Conservation (phyloP, 2,113 vertebrate genomes). For the Alectura lathami region DNA sequence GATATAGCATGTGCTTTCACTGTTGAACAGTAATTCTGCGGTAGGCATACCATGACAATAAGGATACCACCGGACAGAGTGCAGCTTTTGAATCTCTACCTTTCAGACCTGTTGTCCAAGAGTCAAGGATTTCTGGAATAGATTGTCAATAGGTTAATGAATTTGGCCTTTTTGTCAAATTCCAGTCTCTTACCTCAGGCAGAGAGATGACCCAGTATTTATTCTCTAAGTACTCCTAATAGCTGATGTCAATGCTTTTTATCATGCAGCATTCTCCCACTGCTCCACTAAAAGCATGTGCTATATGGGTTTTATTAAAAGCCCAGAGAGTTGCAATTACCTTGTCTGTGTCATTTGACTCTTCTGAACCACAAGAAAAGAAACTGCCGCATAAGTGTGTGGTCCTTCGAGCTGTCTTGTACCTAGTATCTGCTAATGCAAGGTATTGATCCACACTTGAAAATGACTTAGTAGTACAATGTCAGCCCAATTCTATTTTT, state of each 20-base stretch:
- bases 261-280: neutral
- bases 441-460: neutral
- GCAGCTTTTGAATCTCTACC: neutral
- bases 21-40: neutral
- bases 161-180: constrained; percentile 17
- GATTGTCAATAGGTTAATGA: constrained; percentile 62
- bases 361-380: neutral
- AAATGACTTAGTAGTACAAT: neutral
- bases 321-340: neutral
- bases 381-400: neutral
- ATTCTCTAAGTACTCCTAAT: neutral
- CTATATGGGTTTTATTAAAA: neutral
- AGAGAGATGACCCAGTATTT: neutral
- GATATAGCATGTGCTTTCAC: neutral
- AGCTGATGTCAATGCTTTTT: neutral
- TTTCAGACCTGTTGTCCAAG: neutral
- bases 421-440: neutral
- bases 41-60: neutral
- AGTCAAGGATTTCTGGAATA: neutral
- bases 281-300: neutral
- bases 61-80: neutral
- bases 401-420: neutral
- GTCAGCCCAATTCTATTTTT: neutral
- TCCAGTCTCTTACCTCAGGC: constrained; percentile 23
- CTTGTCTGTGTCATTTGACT: neutral